Base-by-base conservation (phyloP, 2,888 invertebrate species). In the Synergus itoensis region DNA sequence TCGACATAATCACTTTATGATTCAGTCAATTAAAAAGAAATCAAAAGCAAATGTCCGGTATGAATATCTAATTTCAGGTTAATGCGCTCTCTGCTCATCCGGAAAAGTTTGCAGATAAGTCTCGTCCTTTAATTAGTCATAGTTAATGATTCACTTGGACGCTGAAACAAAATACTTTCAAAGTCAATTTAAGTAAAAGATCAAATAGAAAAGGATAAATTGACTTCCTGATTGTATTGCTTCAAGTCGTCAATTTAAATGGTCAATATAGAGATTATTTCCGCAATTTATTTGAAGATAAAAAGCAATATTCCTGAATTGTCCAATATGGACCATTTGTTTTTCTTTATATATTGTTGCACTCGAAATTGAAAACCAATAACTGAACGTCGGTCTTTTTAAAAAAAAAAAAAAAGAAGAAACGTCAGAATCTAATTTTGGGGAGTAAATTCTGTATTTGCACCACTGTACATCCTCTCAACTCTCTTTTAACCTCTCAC, bases 401-500 rank as follows among this genome's bases (percentile, higher is more conserved):
- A n/a, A 53, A 67, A 69, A 36, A 36, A 73, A 4, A 28, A 28
- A 28, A 2, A 28, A 28, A 3, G 3, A 28, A 28, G 2, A 28
- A 28, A 28, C 16, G 53, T 8, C 1, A 7, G 8, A 53, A n/a
- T 16, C 7, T 53, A 12, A n/a, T 53, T n/a, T 53, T n/a, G 16
- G 0, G 8, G 5, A n/a, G 16, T 53, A 53, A 53, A 53, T n/a
- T 53, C n/a, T 53, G 53, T 53, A 53, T 53, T 53, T 53, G 53
- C 53, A n/a, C 53, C 53, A 53, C 53, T 53, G 53, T 53, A 53
- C 53, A n/a, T 73, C 41, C 73, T 53, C 36, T 73, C 16, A 53
- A 73, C 48, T 73, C 53, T 53, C 84, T 85, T 87, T 88, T 88
- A 87, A 90, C 86, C 86, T 87, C 87, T 87, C 84, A 87, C 86